A percentile compares a stretch with the other conserved stretches of the same genome.
Conservation (phyloP, 2,888 invertebrate genomes). For the Drosophila pseudotakahashii region DNA sequence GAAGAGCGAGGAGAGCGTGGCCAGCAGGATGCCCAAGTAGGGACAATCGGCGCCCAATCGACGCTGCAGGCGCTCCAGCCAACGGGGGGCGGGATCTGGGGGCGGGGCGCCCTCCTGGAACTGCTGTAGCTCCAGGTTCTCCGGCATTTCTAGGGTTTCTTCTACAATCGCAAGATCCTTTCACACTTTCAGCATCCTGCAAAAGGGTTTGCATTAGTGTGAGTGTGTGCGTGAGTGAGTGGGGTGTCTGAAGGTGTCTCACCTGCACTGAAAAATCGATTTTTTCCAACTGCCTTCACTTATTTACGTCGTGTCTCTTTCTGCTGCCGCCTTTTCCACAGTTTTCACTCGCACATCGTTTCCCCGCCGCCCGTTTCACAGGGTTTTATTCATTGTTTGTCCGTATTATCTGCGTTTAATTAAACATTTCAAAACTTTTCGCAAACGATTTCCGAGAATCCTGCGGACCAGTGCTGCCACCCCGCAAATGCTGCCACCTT, state of each 20-base stretch:
- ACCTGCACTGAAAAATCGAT: constrained; percentile 44
- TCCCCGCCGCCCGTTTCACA: constrained; percentile 28
- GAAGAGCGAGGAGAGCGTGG: constrained; percentile 94
- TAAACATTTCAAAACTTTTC: constrained; percentile 27
- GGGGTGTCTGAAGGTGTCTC: constrained; percentile 4
- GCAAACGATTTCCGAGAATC: constrained; percentile 11
- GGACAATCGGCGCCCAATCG: constrained; percentile 86
- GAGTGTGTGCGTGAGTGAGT: neutral
- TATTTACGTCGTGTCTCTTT: constrained; percentile 10
- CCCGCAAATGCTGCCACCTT: neutral
- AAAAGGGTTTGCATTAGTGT: constrained; percentile 21
- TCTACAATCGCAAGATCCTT: constrained; percentile 17
- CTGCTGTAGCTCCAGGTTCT: constrained; percentile 92
- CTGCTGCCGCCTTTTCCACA: constrained; percentile 1
- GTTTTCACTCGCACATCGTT: constrained; percentile 43
- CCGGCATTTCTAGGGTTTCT: constrained; percentile 86
- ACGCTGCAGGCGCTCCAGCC: constrained; percentile 75
- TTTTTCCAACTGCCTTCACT: constrained; percentile 19
- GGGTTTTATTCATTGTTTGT: constrained; percentile 31
- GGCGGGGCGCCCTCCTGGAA: constrained; percentile 87
- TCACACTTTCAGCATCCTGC: constrained; percentile 55
- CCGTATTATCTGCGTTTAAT: constrained; percentile 7
- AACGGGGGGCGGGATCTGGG: constrained; percentile 74
- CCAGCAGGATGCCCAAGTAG: constrained; percentile 92
- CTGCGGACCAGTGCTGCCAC: constrained; percentile 20